These are phyloP conservation scores for Podabrus alpinus DNA, from an alignment of 2,888 invertebrate genomes.

Conservation along the genomic window DNA sequence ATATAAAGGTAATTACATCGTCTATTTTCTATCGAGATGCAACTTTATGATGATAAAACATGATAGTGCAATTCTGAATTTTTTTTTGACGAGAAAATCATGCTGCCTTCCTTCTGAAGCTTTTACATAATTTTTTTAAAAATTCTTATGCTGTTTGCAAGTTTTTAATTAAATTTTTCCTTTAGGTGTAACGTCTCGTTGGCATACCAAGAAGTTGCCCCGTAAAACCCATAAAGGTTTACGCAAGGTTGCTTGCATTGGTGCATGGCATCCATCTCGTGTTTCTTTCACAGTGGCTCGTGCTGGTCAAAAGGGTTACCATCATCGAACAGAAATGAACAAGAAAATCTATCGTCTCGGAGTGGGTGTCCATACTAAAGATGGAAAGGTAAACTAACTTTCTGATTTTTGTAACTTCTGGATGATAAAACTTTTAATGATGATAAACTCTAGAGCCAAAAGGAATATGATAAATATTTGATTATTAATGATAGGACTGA, in stretches of 20 bases:
- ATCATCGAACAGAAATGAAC: slow-evolving; percentile 99
- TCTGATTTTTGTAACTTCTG: no score
- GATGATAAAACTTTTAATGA: slow-evolving; percentile 45
- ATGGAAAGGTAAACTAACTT: slow-evolving; percentile 66
- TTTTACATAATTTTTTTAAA: background rate
- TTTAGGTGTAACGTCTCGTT: slow-evolving; percentile 96
- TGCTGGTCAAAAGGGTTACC: slow-evolving; percentile 99
- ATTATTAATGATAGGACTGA: slow-evolving; percentile 59
- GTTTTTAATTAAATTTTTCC: slow-evolving; percentile 25
- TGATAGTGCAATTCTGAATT: slow-evolving; percentile 51
- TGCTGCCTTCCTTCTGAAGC: slow-evolving; percentile 69
- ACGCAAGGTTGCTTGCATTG: slow-evolving; percentile 99
- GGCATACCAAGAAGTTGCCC: slow-evolving; percentile 99
- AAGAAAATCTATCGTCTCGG: slow-evolving; percentile 99
- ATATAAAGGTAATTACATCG: slow-evolving; percentile 77
- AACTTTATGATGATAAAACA: slow-evolving; percentile 57
- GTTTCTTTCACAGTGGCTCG: slow-evolving; percentile 99
- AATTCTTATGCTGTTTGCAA: background rate
- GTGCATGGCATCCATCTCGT: slow-evolving; percentile 99
- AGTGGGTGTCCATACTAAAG: slow-evolving; percentile 77
- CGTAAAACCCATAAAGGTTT: slow-evolving; percentile 99
- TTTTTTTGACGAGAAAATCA: slow-evolving; percentile 56
- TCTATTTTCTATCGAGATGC: background rate
- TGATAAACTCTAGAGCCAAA: slow-evolving; percentile 54
- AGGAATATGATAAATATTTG: slow-evolving; percentile 55